Conservation (phyloP, 2,113 vertebrate genomes). For the Phodopus roborovskii region DNA sequence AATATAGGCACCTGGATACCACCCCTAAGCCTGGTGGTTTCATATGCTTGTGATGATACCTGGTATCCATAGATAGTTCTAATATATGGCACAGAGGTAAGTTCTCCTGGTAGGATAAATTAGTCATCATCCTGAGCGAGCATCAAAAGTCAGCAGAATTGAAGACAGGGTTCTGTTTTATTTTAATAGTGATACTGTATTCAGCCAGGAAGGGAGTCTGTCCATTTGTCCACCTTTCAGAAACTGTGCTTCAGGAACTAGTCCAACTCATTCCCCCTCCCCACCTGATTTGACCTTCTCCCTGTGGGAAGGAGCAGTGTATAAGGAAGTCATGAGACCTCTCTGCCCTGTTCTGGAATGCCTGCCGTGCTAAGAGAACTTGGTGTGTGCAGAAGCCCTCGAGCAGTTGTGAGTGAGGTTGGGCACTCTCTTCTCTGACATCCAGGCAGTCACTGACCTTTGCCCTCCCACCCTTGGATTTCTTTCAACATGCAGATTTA, state of each 20-base stretch:
- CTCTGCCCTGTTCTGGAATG: neutral
- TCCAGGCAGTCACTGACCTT: neutral
- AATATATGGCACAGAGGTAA: neutral
- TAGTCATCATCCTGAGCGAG: neutral
- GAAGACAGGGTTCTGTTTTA: neutral
- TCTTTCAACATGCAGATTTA: neutral
- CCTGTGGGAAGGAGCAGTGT: neutral
- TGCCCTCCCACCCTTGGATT: constrained; percentile 15
- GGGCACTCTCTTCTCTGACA: neutral
- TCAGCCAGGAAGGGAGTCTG: neutral
- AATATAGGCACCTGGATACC: neutral
- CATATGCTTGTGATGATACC: neutral
- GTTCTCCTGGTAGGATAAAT: neutral
- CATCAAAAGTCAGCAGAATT: constrained; percentile 25
- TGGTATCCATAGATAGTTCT: neutral
- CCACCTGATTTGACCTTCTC: neutral
- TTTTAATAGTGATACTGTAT: constrained; percentile 31
- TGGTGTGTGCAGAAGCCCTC: neutral
- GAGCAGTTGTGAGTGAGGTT: neutral
- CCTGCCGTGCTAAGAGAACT: rapidly evolving
- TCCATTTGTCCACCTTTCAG: neutral
- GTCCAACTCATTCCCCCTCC: neutral
- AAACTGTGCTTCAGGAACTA: neutral
- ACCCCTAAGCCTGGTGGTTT: neutral
- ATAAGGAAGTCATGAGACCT: neutral